Evolutionary conservation across 2,113 vertebrate species (phyloP).

Genomic region (Crotalus helleri): DNA sequence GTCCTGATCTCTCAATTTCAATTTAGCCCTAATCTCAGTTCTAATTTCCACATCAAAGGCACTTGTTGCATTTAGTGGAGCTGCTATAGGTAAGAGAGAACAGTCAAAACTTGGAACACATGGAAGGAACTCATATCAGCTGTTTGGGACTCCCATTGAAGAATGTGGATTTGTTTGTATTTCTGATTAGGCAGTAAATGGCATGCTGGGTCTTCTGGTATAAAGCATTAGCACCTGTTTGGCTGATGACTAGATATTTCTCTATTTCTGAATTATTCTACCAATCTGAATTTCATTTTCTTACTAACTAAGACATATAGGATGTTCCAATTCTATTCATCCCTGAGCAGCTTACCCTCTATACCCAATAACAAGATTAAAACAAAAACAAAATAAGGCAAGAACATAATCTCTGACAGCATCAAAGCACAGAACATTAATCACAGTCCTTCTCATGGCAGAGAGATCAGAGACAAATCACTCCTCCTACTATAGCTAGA

Average conservation of each 20-base stretch:
- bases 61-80: not conserved
- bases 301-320: not conserved
- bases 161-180: not conserved
- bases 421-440: not conserved
- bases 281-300: not conserved
- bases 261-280: not conserved
- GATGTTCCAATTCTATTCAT: not conserved
- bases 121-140: not conserved
- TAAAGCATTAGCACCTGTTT: not conserved
- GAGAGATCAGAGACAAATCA: not conserved
- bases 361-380: not conserved
- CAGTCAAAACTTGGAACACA: not conserved
- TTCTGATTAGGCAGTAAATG: not conserved
- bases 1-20: not conserved
- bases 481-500: not conserved
- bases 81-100: not conserved
- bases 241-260: not conserved
- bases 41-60: not conserved
- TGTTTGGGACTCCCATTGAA: not conserved
- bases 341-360: not conserved
- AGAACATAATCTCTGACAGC: not conserved
- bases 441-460: not conserved
- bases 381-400: not conserved
- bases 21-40: not conserved
- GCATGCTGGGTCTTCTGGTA: not conserved